These are phyloP conservation scores for Harpalus rubripes DNA, from an alignment of 2,888 invertebrate species.

Conservation along the genomic window DNA sequence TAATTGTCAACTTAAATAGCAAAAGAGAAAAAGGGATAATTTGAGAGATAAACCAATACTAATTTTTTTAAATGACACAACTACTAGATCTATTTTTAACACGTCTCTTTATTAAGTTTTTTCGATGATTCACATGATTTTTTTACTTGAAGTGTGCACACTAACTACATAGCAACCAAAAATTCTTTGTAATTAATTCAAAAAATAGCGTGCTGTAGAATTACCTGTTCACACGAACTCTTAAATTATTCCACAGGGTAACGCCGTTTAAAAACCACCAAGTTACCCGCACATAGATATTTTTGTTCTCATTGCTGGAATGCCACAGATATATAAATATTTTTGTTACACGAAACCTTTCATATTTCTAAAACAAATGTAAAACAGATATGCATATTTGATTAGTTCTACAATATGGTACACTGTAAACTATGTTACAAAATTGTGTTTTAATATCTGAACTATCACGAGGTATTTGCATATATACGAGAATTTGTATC, in stretches of 20 bases:
- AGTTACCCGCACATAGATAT: neutral
- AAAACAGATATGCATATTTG: neutral
- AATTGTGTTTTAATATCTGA: conserved; percentile 39
- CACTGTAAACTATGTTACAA: conserved; percentile 6
- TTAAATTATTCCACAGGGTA: conserved; percentile 30
- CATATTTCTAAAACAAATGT: neutral
- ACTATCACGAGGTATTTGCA: conserved; percentile 27
- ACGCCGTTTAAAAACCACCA: neutral
- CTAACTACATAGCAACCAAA: neutral
- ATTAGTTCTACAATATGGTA: neutral
- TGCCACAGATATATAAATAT: conserved; percentile 19
- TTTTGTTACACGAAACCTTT: neutral
- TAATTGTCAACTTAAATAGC: too few species aligned
- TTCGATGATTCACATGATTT: too few species aligned
- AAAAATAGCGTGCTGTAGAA: conserved; percentile 46
- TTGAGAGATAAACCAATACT: too few species aligned
- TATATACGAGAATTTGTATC: conserved; percentile 46
- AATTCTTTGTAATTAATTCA: conserved; percentile 60
- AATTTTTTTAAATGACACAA: too few species aligned
- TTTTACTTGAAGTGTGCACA: too few species aligned
- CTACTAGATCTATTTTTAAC: too few species aligned
- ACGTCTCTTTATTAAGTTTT: too few species aligned
- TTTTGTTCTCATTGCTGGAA: conserved; percentile 13
- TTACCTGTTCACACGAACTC: conserved; percentile 32
- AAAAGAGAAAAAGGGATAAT: too few species aligned